These are phyloP conservation scores for Orcinus orca DNA, from an alignment of 2,113 vertebrate genomes.

Conservation along the genomic window DNA sequence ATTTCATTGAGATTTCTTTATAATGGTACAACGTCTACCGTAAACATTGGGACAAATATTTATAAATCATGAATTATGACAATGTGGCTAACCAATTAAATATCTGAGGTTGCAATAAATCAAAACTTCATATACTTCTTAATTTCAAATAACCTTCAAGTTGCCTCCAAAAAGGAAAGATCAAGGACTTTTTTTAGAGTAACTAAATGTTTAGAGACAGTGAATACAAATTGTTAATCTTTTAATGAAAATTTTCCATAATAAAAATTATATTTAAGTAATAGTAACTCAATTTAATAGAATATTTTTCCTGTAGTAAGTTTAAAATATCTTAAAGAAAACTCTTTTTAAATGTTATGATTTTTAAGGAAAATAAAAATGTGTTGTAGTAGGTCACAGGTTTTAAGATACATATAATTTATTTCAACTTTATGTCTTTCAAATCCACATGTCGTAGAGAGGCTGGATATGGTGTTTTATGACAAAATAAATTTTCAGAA, in stretches of 20 bases:
- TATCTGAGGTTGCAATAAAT: neutral
- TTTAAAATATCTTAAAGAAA: neutral
- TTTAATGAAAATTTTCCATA: neutral
- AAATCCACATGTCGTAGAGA: neutral
- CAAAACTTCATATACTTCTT: neutral
- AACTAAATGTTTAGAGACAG: neutral
- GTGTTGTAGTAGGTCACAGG: neutral
- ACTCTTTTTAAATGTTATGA: neutral
- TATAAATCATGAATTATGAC: neutral
- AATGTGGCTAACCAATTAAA: neutral
- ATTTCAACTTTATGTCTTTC: neutral
- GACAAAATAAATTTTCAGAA: neutral
- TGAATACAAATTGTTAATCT: neutral
- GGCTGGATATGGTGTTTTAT: neutral
- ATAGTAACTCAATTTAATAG: neutral
- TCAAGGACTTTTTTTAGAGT: neutral
- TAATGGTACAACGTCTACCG: neutral
- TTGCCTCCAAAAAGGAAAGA: neutral
- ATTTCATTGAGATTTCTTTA: neutral
- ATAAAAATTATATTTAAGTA: conserved; percentile 6
- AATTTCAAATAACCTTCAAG: neutral
- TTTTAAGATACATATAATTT: neutral
- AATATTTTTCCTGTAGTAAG: neutral
- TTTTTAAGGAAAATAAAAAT: neutral
- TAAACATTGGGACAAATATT: neutral